Evolutionary conservation across 2,113 vertebrate species (phyloP), one percentile per base, ranked within the genome.

Genomic region (Acanthisitta chloris): DNA sequence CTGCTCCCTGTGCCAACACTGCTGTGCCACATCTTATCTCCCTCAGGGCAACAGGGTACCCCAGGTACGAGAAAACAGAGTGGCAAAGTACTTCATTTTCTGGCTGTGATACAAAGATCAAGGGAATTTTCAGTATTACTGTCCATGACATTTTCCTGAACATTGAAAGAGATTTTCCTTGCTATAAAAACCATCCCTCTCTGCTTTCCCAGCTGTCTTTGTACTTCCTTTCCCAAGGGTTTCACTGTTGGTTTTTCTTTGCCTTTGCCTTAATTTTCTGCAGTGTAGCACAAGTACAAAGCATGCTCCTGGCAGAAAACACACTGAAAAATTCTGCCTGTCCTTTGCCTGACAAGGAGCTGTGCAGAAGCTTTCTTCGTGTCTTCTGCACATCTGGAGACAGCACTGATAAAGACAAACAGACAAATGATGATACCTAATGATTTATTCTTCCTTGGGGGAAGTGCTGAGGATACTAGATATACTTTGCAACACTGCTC

Each of bases 261-360:
- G 49, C 34, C 49, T 90, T 84, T 79, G 86, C 80, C 82, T 96
- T 91, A 78, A 81, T 94, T 91, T 96, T 92, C 90, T 96, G 92
- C 88, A 83, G 42, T 13, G 49, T 96, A 93, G 81, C 91, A 90
- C 34, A 93, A 73, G 79, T 36, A 94, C 10, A 17, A 95, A 97
- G 58, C 38, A 48, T 0, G 5, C 40, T 86, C 14, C 81, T 83
- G 62, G 73, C 62, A 92, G 70, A 81, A 92, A 90, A 82, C 24
- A 77, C 36, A 34, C 57, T 40, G 59, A 51, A 85, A 77, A 86
- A 95, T 85, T 79, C 70, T 72, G 40, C 46, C 59, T 59, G 42
- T 36, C 38, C 62, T 95, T 77, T 69, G 43, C 46, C 43, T 8
- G 14, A 45, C 58, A 92, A 66, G 78, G 77, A 87, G 48, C 61